These are phyloP conservation scores for Zelostemma sp. DNA, from an alignment of 1,140 invertebrate genomes.

Conservation along the genomic window DNA sequence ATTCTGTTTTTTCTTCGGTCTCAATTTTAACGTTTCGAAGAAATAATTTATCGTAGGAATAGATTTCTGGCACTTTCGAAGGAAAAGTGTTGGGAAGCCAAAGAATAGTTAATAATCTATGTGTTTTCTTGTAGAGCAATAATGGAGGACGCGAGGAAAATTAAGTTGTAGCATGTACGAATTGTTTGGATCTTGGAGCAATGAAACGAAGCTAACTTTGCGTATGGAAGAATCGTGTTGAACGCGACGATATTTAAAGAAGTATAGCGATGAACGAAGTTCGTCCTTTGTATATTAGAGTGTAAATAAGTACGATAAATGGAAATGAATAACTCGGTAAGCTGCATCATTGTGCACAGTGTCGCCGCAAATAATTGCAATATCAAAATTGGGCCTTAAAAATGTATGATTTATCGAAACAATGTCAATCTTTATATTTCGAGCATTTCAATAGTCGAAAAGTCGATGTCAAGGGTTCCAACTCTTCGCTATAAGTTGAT, in stretches of 20 bases:
- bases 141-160: too few species aligned
- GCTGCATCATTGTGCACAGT: background rate
- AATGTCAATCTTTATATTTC: background rate
- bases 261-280: background rate
- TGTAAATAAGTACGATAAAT: constrained; percentile 37
- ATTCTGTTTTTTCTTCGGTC: too few species aligned
- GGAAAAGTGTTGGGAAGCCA: background rate
- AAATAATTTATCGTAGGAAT: background rate
- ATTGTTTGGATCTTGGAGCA: too few species aligned
- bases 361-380: constrained; percentile 18
- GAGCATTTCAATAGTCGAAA: constrained; percentile 3
- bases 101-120: background rate
- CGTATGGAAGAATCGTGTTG: too few species aligned
- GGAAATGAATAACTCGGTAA: background rate
- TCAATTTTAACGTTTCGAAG: too few species aligned
- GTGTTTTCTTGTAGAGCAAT: background rate
- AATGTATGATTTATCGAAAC: constrained; percentile 14
- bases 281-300: constrained; percentile 33
- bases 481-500: constrained; percentile 25
- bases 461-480: background rate
- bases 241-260: background rate
- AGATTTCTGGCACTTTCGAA: background rate
- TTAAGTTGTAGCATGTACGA: too few species aligned
- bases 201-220: too few species aligned
- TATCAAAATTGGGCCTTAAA: constrained; percentile 47